phyloP scores from a whole-genome alignment of 2,797 vertebrate genomes.

The Rhabdophis nuchalis region DNA sequence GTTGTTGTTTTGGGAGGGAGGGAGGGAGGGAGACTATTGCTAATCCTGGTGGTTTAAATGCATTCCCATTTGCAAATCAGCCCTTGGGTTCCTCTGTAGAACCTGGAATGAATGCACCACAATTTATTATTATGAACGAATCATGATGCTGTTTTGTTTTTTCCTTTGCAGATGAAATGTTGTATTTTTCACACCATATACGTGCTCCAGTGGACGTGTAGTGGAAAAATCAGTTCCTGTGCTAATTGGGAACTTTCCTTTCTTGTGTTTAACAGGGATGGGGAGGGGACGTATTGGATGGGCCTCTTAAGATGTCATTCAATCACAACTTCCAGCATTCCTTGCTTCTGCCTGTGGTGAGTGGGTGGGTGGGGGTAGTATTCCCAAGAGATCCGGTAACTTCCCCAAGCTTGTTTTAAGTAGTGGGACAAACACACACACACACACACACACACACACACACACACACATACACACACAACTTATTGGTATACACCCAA shows the following conservation, averaged over 20 bases:
- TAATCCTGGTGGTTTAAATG: not conserved
- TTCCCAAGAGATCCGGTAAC: not conserved
- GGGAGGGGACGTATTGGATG: not conserved
- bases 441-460: not conserved
- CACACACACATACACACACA: not conserved
- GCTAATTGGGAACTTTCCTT: not conserved
- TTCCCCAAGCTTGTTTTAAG: not conserved
- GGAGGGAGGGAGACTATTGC: not conserved
- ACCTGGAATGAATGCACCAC: not conserved
- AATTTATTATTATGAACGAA: no score
- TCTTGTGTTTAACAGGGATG: not conserved
- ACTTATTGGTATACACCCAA: no score
- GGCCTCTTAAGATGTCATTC: not conserved
- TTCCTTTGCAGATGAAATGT: not conserved
- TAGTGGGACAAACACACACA: not conserved
- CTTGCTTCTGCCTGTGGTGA: not conserved
- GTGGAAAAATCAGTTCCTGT: not conserved
- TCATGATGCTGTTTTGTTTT: not conserved
- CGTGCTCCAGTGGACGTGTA: not conserved
- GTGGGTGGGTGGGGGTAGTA: not conserved
- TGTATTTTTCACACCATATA: not conserved
- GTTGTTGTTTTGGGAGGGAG: no score
- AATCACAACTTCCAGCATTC: not conserved
- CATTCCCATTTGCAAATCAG: not conserved
- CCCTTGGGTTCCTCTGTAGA: not conserved